Evolutionary conservation across 2,888 invertebrate genomes (phyloP), one percentile per base, ranked within the genome.

Genomic region (Clivina fossor): DNA sequence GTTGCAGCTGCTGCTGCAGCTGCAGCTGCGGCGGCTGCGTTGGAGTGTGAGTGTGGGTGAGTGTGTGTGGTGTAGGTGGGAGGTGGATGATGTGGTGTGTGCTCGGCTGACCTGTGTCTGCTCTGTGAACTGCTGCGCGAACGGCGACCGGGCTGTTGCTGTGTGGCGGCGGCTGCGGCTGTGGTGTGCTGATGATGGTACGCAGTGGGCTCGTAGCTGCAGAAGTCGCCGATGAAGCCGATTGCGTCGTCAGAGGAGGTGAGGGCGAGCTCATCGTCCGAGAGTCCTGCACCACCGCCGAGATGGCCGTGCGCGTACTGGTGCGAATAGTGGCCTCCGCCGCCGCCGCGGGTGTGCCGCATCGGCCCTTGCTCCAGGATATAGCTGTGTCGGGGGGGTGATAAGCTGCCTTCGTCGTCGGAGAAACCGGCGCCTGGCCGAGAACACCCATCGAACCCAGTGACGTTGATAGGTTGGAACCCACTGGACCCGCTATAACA

Each of bases 371-470:
- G 74, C 74, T 80, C 78, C 79, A 80, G 66, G 75, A 79, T 71
- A 72, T 80, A 80, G 78, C 79, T 79, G 76, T 80, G 79, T 73
- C 79, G 70, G 74, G 79, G 77, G 74, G 80, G 79, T 73, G 79
- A 78, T 74, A 79, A 75, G 75, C 83, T 83, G 74, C 87, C 84
- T 80, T 87, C 87, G 85, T 89, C 89, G 85, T 89, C 90, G 86
- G 88, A 86, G 89, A 90, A 87, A 81, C 89, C 85, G 85, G 85
- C 82, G 76, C 82, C 80, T 71, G 77, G 73, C 71, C 72, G 75
- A 73, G 70, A 71, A n/a, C n/a, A n/a, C 74, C 80, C 73, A 78
- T 79, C 78, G 79, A 78, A 64, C 76, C 78, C 78, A 78, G 75
- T 71, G 79, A 79, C 69, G 77, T 78, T 75, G 79, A 79, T 70